phyloP scores from a whole-genome alignment of 2,888 invertebrate genomes.

The Exephanes ischioxanthus region DNA sequence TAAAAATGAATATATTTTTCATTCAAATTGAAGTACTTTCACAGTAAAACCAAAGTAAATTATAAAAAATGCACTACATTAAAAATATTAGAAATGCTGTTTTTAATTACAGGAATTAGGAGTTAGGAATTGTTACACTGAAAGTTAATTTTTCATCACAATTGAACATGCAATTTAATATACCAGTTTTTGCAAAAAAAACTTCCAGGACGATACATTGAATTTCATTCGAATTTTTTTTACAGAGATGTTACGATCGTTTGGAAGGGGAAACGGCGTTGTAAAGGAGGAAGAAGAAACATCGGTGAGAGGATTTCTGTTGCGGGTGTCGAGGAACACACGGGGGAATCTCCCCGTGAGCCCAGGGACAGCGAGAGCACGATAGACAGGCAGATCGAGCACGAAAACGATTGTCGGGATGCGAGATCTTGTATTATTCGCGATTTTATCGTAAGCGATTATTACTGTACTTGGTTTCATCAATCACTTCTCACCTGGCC shows the following conservation, averaged over 20 bases:
- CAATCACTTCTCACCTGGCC: conserved; percentile 5
- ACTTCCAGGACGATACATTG: no score
- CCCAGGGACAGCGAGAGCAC: not conserved
- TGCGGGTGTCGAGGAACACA: conserved; percentile 24
- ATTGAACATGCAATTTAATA: no score
- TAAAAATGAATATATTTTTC: no score
- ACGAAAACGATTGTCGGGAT: conserved; percentile 14
- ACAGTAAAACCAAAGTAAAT: no score
- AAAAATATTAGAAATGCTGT: no score
- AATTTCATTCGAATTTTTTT: no score
- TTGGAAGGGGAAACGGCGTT: not conserved
- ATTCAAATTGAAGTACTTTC: no score
- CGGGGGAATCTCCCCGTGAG: not conserved
- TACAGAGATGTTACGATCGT: not conserved
- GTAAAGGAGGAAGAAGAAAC: not conserved
- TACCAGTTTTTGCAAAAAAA: no score
- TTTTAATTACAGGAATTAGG: no score
- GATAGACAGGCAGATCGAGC: conserved; percentile 2
- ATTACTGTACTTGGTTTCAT: not conserved
- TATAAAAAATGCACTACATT: no score
- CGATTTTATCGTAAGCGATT: conserved; percentile 21
- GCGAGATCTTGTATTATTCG: conserved; percentile 9
- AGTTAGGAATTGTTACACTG: no score
- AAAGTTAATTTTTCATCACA: no score
- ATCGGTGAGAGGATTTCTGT: not conserved